Evolutionary conservation across 2,113 vertebrate species (phyloP), one percentile per base, ranked within the genome.

Genomic region (Pholis gunnellus): DNA sequence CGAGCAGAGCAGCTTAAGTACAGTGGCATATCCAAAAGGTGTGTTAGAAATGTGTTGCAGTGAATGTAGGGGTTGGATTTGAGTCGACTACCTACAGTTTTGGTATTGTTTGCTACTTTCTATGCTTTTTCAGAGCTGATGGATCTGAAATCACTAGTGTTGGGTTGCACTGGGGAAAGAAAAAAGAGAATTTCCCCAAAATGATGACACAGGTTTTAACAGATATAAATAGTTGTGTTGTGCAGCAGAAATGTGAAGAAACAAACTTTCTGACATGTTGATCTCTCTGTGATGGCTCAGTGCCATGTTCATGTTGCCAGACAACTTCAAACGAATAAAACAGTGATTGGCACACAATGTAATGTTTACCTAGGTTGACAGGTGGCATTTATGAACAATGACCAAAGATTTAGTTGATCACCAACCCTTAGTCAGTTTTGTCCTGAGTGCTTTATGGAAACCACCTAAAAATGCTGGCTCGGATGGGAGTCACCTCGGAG

Each of bases 361-460:
- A 59, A 29, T 68, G 72, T 79, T 66, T 38, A 77, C n/a, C 13
- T 50, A 29, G 27, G 25, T 48, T 67, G 38, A 84, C 64, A 81
- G 50, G 63, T 34, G 40, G 22, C 38, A 50, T 59, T 72, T 57
- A 42, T 40, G 64, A 83, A 22, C 9, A 50, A 68, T 13, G 66
- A 67, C 8, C 8, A 0, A 46, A 17, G 22, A 52, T 25, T 25
- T 40, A n/a, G 6, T 6, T 57, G 15, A 20, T 59, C n/a, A 42
- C n/a, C 0, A 9, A 59, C n/a, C n/a, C 3, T 18, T 5, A 15
- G 18, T 14, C 9, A 25, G 27, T 56, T 25, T 8, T 25, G 18
- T 27, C n/a, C 1, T 1, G 13, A 29, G 4, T 11, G 15, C 22
- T 31, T 42, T 8, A 59, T 3, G 4, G 46, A 31, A 29, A 42